Evolutionary conservation across 2,888 invertebrate species (phyloP).

Genomic region (Aspidapion aeneum): DNA sequence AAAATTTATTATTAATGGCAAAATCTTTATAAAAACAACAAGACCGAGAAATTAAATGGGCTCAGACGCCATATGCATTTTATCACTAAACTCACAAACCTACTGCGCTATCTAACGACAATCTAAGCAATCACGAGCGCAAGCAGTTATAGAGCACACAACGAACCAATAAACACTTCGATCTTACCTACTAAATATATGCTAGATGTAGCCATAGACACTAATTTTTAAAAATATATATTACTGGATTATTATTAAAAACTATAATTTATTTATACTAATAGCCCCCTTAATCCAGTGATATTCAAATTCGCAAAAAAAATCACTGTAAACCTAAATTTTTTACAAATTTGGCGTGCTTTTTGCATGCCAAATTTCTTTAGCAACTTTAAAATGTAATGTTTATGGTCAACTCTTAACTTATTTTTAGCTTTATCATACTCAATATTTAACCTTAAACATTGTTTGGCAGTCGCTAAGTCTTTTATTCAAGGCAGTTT

Average conservation of each 20-base stretch:
- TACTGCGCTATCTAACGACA: no score
- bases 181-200: no score
- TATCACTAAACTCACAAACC: no score
- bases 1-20: no score
- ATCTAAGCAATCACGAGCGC: no score
- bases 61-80: no score
- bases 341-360: background rate
- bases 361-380: constrained; percentile 10
- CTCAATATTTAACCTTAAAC: constrained; percentile 8
- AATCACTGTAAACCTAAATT: background rate
- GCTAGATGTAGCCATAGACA: no score
- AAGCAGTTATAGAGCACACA: no score
- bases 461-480: constrained; percentile 10
- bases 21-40: no score
- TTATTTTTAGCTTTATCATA: constrained; percentile 5
- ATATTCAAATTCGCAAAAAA: background rate
- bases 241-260: background rate
- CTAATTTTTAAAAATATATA: no score
- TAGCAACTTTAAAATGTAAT: constrained; percentile 13
- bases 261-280: background rate
- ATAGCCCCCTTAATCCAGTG: background rate
- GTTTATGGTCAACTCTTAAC: constrained; percentile 7
- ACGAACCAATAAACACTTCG: no score
- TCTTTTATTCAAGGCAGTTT: constrained; percentile 14
- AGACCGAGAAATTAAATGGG: no score